Evolutionary conservation across 2,888 invertebrate species (phyloP).

Genomic region (Volucella bombylans): DNA sequence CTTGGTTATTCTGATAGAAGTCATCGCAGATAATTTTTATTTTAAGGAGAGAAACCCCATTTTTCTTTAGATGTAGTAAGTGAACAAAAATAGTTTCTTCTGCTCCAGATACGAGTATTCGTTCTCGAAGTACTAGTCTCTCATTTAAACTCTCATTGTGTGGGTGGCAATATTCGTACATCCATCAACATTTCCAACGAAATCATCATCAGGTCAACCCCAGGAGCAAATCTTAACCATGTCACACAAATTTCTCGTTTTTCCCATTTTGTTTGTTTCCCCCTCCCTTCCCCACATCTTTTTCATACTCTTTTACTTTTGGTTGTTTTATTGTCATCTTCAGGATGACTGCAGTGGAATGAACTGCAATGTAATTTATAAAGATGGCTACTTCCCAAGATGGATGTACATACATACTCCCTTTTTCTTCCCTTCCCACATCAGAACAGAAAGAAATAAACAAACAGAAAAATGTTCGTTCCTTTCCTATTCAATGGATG

Average conservation of each 20-base stretch:
- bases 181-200: slow-evolving; percentile 31
- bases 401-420: neutral
- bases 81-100: slow-evolving; percentile 4
- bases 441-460: neutral
- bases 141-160: slow-evolving; percentile 7
- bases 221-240: slow-evolving; percentile 49
- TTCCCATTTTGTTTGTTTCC: slow-evolving; percentile 23
- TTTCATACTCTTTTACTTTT: neutral
- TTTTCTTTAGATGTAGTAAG: neutral
- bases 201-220: slow-evolving; percentile 39
- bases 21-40: neutral
- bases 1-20: slow-evolving; percentile 4
- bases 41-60: neutral
- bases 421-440: slow-evolving; percentile 1
- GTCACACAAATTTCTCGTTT: slow-evolving; percentile 37
- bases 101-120: slow-evolving; percentile 19
- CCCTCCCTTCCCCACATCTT: neutral
- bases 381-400: slow-evolving; percentile 18
- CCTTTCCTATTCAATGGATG: slow-evolving; percentile 4
- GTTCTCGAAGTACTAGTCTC: neutral
- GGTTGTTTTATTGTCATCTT: slow-evolving; percentile 31
- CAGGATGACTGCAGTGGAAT: slow-evolving; percentile 57
- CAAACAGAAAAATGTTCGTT: slow-evolving; percentile 23
- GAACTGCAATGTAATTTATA: slow-evolving; percentile 59
- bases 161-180: neutral